Percentiles rank a stretch among this genome's conserved stretches.
Conservation (phyloP, 2,797 vertebrate species). For the Cirrhinus molitorella region DNA sequence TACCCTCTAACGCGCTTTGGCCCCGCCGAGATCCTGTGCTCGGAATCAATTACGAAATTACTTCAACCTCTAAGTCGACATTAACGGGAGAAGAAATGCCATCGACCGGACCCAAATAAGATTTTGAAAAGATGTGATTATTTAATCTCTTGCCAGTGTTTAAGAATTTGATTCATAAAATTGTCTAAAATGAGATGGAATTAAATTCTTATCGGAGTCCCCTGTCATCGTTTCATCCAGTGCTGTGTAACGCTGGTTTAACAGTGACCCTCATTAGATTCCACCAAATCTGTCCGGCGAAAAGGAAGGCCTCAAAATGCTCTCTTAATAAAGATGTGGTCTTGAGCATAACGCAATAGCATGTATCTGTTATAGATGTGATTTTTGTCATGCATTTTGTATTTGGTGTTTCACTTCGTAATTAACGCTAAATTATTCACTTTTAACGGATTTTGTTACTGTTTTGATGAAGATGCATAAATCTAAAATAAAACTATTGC, state of each 20-base stretch:
- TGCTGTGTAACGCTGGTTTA: slow-evolving; percentile 78
- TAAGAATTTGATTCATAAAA: slow-evolving; percentile 98
- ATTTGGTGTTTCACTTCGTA: not conserved
- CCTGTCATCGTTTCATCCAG: slow-evolving; percentile 98
- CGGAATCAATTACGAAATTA: slow-evolving; percentile 99
- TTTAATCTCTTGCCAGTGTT: slow-evolving; percentile 99
- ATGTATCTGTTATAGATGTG: not conserved
- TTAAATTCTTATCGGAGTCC: slow-evolving; percentile 98
- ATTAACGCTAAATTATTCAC: not conserved
- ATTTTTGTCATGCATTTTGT: not conserved
- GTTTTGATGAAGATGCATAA: not conserved
- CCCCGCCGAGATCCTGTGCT: slow-evolving; percentile 90
- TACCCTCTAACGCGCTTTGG: slow-evolving; percentile 91
- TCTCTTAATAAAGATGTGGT: not conserved
- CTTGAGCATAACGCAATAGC: not conserved
- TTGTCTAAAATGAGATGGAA: slow-evolving; percentile 98
- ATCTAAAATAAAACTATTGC: slow-evolving; percentile 2
- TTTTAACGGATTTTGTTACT: not conserved
- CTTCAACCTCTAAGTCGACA: slow-evolving; percentile 99
- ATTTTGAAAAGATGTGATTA: slow-evolving; percentile 98
- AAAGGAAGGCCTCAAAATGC: slow-evolving; percentile 23
- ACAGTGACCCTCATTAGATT: slow-evolving; percentile 81
- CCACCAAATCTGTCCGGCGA: slow-evolving; percentile 62
- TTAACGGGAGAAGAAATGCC: slow-evolving; percentile 99
- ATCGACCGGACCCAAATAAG: slow-evolving; percentile 97